Base-by-base conservation (phyloP, 2,888 invertebrate species). In the Myopa tessellatipennis region DNA sequence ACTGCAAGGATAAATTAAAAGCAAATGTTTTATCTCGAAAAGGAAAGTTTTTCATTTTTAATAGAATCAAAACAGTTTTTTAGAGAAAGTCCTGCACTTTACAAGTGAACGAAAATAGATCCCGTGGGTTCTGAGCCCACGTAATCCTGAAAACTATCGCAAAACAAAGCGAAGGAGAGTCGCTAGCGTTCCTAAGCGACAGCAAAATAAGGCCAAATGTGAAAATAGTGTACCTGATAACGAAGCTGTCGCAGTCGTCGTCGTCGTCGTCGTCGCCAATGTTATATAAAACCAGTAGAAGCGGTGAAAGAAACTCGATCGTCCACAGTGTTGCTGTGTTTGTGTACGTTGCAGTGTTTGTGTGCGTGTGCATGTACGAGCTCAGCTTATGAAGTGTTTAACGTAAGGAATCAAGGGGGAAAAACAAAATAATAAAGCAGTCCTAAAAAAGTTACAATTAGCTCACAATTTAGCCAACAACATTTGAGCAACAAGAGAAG, bases 141-240 rank as follows among this genome's bases (percentile, higher is more conserved):
- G 67, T 68, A 68, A 68, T 68, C 4, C 45, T 68, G n/a, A 45
- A 40, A 12, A 38, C 67, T 4, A 68, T 58, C 4, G 67, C n/a
- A 40, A 67, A 67, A 18, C 45, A 68, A 68, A n/a, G n/a, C 67
- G 18, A 38, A 6, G 67, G 16, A 68, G 40, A 68, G 10, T 68
- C 40, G 12, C 67, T 68, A 14, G 26, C 26, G 26, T 26, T 26
- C 26, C 2, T 26, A 26, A 26, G 26, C 26, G 26, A 26, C 26
- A 34, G n/a, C 45, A n/a, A 38, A 68, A n/a, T 68, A 16, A 36
- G 50, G 18, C 50, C 34, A 36, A 50, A 69, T 50, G 69, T 50
- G 50, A 70, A 65, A 55, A 70, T 55, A 70, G 70, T 70, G 70
- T 70, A 70, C 70, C 70, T 70, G 70, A 70, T 70, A 70, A 55